Evolutionary conservation across 2,113 vertebrate species (phyloP), one percentile per base, ranked within the genome.

Genomic region (Poeciliopsis turrubarensis): DNA sequence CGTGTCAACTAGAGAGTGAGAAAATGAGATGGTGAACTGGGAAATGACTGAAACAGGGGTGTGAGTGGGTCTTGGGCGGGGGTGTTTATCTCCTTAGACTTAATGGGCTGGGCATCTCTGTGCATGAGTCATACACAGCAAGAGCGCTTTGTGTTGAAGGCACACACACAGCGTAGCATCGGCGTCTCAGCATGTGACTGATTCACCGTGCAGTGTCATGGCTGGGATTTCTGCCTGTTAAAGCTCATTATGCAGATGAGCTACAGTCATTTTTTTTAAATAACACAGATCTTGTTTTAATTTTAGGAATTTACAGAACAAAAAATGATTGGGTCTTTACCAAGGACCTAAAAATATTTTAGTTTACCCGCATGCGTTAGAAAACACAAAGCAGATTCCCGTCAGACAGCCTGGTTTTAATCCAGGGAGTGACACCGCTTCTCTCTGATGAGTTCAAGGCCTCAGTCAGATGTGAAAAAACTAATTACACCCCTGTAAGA

Each of bases 1-100:
- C 77, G 68, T 61, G 51, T 76, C 83, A 79, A 82, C 82, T 60
- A 60, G 64, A 75, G 78, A 69, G 60, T 2, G 77, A 75, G 73
- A 71, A 60, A 63, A 79, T 57, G 75, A 78, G 68, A 29, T 30
- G 5, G 34, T 62, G 60, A 62, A 15, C 64, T 67, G 79, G 81
- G 69, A 77, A 87, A 86, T 79, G 78, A 86, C 73, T 70, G 74
- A 78, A 87, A 57, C 22, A 57, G 22, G 51, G 25, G 22, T 57
- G 51, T 19, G 17, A 17, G 44, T 85, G 75, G 67, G 71, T 70
- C 64, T 54, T 37, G 65, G 72, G 68, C 4, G 70, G 64, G 75
- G 66, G 65, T 83, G 82, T 89, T 86, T 88, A 85, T 91, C 84
- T 85, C 72, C 77, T 54, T 81, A 73, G 72, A 75, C 74, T 66